phyloP scores from a whole-genome alignment of 2,888 invertebrate species.

The Zygaena filipendulae region DNA sequence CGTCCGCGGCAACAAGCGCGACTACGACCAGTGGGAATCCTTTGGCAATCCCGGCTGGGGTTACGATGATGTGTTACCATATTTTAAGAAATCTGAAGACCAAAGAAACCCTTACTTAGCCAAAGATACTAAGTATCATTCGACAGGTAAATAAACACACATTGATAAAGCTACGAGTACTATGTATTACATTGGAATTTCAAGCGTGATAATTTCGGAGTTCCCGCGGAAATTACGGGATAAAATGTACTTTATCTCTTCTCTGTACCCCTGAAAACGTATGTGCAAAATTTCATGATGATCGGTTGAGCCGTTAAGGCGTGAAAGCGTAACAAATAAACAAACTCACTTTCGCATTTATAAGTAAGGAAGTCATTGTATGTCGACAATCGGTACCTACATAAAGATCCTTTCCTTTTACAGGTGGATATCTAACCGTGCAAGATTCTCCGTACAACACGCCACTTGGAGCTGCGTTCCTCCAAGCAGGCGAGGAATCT shows the following conservation, averaged over 20 bases:
- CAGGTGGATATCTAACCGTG: conserved; percentile 81
- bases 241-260: too few relatives aligned
- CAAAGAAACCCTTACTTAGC: conserved; percentile 91
- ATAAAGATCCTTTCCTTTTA: too few relatives aligned
- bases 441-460: conserved; percentile 85
- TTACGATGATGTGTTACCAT: conserved; percentile 81
- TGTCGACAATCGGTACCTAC: too few relatives aligned
- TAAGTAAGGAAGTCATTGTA: too few relatives aligned
- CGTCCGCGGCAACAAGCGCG: conserved; percentile 85
- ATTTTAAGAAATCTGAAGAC: conserved; percentile 89
- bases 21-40: conserved; percentile 89
- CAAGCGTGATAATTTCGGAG: too few relatives aligned
- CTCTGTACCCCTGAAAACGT: too few relatives aligned
- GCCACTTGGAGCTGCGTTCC: conserved; percentile 84
- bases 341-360: too few relatives aligned
- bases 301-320: too few relatives aligned
- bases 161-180: neutral
- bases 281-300: too few relatives aligned
- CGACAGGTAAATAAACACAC: conserved; percentile 75
- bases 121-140: conserved; percentile 75
- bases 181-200: too few relatives aligned
- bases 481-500: conserved; percentile 93
- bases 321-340: too few relatives aligned
- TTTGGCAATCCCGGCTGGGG: conserved; percentile 91
- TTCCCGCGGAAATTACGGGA: too few relatives aligned